Evolutionary conservation across 2,888 invertebrate species (phyloP), one percentile per base, ranked within the genome.

Genomic region (Laspeyria flexula): DNA sequence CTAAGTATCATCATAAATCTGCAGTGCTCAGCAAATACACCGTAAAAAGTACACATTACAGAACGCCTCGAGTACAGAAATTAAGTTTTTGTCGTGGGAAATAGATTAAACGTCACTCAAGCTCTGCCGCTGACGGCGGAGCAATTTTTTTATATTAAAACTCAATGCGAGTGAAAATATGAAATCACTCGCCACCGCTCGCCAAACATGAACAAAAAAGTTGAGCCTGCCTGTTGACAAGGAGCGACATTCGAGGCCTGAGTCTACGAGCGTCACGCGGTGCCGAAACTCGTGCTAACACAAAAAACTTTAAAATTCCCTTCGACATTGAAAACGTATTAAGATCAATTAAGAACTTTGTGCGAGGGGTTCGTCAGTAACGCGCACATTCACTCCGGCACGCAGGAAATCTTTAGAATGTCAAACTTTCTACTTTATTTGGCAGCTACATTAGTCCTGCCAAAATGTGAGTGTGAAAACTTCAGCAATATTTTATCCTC

Each of bases 41-140:
- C 34, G 44, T 41, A 64, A 61, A 65, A 66, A 51, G 38, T 43
- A 43, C 31, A 51, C 31, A 33, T 47, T 43, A 41, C 47, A 31
- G n/a, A 29, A 44, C 39, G 58, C 35, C 30, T 47, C 31, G 37
- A 66, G 48, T 54, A 25, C 56, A 55, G 55, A 65, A 69, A 69
- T 69, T 65, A 69, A 60, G 65, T 65, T 72, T 61, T 68, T 62
- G 59, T 60, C 64, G 59, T 44, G 23, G 47, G 38, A 44, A 60
- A 65, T 60, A 60, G 71, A 73, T 73, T 73, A 65, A 73, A 73
- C 51, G 68, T 66, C 71, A 68, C 60, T 70, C 60, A 51, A 16
- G 15, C 34, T 37, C 53, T 59, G 60, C 25, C 10, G 46, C 10
- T 58, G 64, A 66, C 63, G 34, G 39, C 40, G 41, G 11, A 42